These are phyloP conservation scores for Drosophila watanabei DNA, from an alignment of 1,140 invertebrate genomes.

Conservation along the genomic window DNA sequence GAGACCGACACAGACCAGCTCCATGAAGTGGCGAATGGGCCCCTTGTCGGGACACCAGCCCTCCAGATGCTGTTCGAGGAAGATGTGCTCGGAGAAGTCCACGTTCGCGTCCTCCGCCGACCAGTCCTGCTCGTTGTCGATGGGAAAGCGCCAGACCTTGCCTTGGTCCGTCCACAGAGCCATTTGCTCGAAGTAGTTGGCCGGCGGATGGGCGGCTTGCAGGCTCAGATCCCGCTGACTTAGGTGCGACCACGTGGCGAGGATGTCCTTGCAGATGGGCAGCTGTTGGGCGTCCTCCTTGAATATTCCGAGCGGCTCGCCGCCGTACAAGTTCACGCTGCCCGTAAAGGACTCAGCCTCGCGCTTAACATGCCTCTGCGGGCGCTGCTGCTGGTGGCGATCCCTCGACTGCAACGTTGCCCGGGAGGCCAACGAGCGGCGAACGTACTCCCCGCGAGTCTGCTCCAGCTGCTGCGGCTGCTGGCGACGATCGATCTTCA, in stretches of 20 bases:
- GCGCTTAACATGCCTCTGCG: constrained; percentile 52
- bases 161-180: constrained; percentile 97
- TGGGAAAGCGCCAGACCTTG: constrained; percentile 98
- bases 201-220: constrained; percentile 89
- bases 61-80: constrained; percentile 94
- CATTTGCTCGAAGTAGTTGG: constrained; percentile 97
- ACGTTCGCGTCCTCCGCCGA: constrained; percentile 91
- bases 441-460: constrained; percentile 79
- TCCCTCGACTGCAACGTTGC: constrained; percentile 29
- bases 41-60: constrained; percentile 95
- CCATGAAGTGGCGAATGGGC: constrained; percentile 98
- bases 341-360: constrained; percentile 70
- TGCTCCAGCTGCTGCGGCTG: constrained; percentile 77
- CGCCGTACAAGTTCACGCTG: constrained; percentile 87
- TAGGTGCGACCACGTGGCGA: constrained; percentile 90
- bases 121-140: constrained; percentile 97
- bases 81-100: constrained; percentile 96
- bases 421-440: constrained; percentile 65
- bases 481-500: constrained; percentile 89
- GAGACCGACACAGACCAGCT: constrained; percentile 96
- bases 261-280: constrained; percentile 85
- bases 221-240: constrained; percentile 89
- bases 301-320: constrained; percentile 88
- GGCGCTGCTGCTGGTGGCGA: constrained; percentile 30
- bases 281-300: constrained; percentile 55